These are phyloP conservation scores for Poecilus cupreus DNA, from an alignment of 2,888 invertebrate genomes.

Conservation along the genomic window DNA sequence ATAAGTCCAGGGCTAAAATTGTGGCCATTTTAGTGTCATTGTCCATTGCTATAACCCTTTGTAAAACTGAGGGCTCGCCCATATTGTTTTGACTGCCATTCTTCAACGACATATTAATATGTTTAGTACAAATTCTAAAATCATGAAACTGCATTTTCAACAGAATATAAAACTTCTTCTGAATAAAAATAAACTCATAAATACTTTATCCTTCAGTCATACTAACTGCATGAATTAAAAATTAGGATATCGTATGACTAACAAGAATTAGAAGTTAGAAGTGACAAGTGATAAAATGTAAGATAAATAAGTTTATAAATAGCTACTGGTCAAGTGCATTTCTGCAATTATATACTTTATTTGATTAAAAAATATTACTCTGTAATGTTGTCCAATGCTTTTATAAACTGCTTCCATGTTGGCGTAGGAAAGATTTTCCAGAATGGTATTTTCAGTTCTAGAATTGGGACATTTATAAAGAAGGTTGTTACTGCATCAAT, in stretches of 20 bases:
- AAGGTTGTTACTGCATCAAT: slow-evolving; percentile 82
- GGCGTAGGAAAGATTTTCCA: slow-evolving; percentile 80
- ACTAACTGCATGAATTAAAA: background rate
- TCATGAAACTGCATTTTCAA: background rate
- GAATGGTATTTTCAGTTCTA: slow-evolving; percentile 81
- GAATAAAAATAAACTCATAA: no score
- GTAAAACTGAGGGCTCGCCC: slow-evolving; percentile 77
- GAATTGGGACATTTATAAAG: slow-evolving; percentile 79
- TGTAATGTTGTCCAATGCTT: slow-evolving; percentile 81
- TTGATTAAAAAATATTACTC: slow-evolving; percentile 72
- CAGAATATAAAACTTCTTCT: no score
- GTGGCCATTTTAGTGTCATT: slow-evolving; percentile 79
- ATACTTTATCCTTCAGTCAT: background rate
- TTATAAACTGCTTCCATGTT: slow-evolving; percentile 78
- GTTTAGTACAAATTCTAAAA: slow-evolving; percentile 78
- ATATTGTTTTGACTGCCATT: slow-evolving; percentile 67
- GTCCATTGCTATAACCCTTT: slow-evolving; percentile 78
- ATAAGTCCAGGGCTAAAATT: slow-evolving; percentile 84
- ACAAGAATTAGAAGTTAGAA: background rate
- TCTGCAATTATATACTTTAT: background rate
- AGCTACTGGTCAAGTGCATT: background rate
- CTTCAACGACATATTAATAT: slow-evolving; percentile 77
- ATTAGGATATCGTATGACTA: background rate
- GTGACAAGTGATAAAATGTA: background rate
- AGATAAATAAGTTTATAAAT: background rate